Base-by-base conservation (phyloP, 1,140 invertebrate genomes). In the Drosophila elegans region DNA sequence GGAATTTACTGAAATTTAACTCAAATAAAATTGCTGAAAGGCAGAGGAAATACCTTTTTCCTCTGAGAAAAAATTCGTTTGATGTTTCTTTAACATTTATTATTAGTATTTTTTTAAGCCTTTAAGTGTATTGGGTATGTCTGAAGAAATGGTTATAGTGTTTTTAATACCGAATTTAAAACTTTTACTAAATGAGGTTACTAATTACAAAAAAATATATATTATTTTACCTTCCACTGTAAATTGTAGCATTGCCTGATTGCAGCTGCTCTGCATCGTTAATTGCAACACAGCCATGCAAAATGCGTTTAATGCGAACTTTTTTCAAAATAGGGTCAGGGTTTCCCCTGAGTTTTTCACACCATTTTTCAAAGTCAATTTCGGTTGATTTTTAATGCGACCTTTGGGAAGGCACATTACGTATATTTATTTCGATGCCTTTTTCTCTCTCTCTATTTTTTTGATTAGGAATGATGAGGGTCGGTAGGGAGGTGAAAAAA, bases 321-420 rank as follows among this genome's bases (percentile, higher is more conserved):
- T 54, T 74, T 51, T 36, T 9, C 21, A 21, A 41, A 9, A 10
- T 38, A 54, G 25, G 7, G 3, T 7, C 13, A 25, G 32, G n/a
- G 12, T n/a, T 39, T 66, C 38, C 48, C 56, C 6, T 51, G 56
- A 63, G 61, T 54, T 79, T 83, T 76, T 89, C 76, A 80, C 84
- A 80, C 76, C 45, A 88, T 89, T 88, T 88, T 76, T 77, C 84
- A 89, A 88, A 83, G 67, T 79, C 59, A 75, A 62, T 82, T 76
- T 72, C 57, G 68, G 42, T 32, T 49, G 45, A 72, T 56, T 56
- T 83, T 69, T 83, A 77, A 88, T 84, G 80, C 64, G 59, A 71
- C 83, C 83, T 74, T 55, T 61, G 83, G 81, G 77, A 84, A 52
- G 62, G 38, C 57, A 11, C 73, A 83, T 82, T 75, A 52, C 25